These are phyloP conservation scores for Brachypodius melanocephalos DNA, from an alignment of 2,113 vertebrate genomes.

Conservation along the genomic window DNA sequence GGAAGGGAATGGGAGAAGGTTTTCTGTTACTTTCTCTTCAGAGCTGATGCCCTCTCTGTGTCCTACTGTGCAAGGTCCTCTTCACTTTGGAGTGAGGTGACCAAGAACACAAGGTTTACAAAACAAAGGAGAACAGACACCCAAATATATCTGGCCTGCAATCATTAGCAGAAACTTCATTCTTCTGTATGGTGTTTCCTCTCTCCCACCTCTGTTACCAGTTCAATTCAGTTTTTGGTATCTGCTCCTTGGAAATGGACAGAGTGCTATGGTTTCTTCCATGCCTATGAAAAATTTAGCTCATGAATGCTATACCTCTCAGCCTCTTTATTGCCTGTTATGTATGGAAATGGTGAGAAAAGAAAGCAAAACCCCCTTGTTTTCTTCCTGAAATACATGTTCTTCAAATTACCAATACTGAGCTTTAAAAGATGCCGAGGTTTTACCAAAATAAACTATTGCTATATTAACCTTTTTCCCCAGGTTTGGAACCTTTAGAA, in stretches of 20 bases:
- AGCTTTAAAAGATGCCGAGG: background rate
- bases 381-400: background rate
- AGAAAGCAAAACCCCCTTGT: background rate
- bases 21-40: background rate
- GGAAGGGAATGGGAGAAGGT: background rate
- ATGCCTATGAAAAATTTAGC: background rate
- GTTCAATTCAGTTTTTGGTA: background rate
- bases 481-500: background rate
- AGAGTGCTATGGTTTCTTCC: fast-evolving
- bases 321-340: background rate
- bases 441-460: background rate
- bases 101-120: background rate
- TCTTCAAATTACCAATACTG: background rate
- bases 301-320: background rate
- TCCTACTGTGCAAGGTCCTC: background rate
- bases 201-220: background rate
- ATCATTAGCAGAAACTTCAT: background rate
- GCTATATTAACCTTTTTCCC: background rate
- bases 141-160: background rate
- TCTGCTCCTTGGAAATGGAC: background rate
- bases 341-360: background rate
- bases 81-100: background rate
- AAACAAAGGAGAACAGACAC: background rate
- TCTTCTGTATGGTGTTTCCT: background rate
- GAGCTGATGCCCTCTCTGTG: background rate